Evolutionary conservation across 2,113 vertebrate species (phyloP).

Genomic region (Pitta sordida): DNA sequence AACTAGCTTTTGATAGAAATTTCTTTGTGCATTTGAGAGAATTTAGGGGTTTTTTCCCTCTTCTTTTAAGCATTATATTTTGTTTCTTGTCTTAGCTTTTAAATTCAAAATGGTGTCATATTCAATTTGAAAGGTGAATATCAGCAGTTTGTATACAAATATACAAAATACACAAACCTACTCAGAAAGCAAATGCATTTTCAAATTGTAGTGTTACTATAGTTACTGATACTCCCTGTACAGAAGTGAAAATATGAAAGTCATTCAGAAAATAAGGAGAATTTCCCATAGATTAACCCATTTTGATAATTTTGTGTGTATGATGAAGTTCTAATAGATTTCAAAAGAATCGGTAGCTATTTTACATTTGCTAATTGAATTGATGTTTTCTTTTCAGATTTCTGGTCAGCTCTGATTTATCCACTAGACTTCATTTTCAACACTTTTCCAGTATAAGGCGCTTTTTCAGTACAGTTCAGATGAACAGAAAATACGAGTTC

Average conservation of each 20-base stretch:
- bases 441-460: not conserved
- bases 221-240: not conserved
- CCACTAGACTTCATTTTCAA: not conserved
- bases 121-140: conserved; percentile 38
- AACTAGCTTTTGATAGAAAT: not conserved
- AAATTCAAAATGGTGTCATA: conserved; percentile 10
- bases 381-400: not conserved
- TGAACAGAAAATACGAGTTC: not conserved
- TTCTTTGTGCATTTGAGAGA: conserved; percentile 1
- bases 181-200: conserved; percentile 29
- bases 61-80: not conserved
- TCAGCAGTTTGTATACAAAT: conserved; percentile 60
- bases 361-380: not conserved
- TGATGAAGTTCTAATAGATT: not conserved
- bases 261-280: not conserved
- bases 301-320: not conserved
- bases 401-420: not conserved
- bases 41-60: not conserved
- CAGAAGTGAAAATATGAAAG: not conserved
- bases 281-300: not conserved
- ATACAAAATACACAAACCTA: conserved; percentile 10
- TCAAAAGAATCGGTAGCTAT: not conserved
- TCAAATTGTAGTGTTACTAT: conserved; percentile 40
- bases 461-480: not conserved
- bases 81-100: not conserved